Conservation (phyloP, 2,888 invertebrate genomes). For the Cataglyphis cursor region DNA sequence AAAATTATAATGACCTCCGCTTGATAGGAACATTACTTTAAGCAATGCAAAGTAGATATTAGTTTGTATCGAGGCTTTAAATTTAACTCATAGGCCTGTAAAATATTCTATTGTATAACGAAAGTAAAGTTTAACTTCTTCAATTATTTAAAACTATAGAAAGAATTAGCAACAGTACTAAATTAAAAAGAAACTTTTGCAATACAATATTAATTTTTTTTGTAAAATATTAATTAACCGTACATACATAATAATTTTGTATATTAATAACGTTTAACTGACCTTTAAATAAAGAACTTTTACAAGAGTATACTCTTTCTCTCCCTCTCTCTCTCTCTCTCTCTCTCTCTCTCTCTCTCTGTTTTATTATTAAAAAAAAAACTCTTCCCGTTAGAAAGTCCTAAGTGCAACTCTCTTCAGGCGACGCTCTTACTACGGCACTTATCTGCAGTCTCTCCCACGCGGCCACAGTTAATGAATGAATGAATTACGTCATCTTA, state of each 20-base stretch:
- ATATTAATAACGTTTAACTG: slow-evolving; percentile 17
- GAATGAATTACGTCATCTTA: slow-evolving; percentile 84
- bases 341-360: too few relatives aligned
- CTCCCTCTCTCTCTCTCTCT: too few relatives aligned
- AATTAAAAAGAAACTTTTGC: neutral
- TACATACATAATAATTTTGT: neutral
- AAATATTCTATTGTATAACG: slow-evolving; percentile 5
- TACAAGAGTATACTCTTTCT: neutral
- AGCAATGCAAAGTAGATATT: slow-evolving; percentile 31
- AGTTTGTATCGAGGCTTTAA: slow-evolving; percentile 20
- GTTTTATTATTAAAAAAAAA: slow-evolving; percentile 9
- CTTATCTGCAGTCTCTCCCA: slow-evolving; percentile 78
- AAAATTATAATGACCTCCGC: slow-evolving; percentile 41
- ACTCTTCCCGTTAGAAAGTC: slow-evolving; percentile 43
- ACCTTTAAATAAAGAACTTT: neutral
- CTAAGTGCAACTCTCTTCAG: slow-evolving; percentile 58
- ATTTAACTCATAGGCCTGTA: neutral
- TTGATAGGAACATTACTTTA: slow-evolving; percentile 32
- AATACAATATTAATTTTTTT: neutral
- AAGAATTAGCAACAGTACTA: neutral
- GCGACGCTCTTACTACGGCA: slow-evolving; percentile 68
- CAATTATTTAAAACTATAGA: neutral
- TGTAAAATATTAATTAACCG: neutral
- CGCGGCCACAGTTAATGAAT: slow-evolving; percentile 79
- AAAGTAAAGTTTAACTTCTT: slow-evolving; percentile 16